Evolutionary conservation across 2,797 vertebrate species (phyloP), one percentile per base, ranked within the genome.

Genomic region (Typhlichthys subterraneus): DNA sequence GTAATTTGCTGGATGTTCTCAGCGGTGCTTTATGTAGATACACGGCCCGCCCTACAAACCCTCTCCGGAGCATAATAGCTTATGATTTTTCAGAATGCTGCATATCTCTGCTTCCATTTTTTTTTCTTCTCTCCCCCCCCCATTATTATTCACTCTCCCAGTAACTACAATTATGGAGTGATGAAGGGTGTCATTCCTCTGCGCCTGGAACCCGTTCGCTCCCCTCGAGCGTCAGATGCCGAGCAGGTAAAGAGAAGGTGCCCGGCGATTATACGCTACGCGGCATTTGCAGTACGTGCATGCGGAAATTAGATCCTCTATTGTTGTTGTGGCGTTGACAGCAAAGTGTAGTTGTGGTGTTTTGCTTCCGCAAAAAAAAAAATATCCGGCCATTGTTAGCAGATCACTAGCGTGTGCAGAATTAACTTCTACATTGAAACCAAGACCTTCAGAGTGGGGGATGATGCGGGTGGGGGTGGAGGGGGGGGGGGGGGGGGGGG

Each of bases 1-100:
- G 94, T 97, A 97, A 98, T 97, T 97, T 96, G 95, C 95, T 94
- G 90, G 92, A 93, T 94, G 94, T 95, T 96, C 94, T 97, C 94
- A 89, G 93, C 94, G 94, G 93, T 94, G 94, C 95, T 95, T 95
- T 96, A 95, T 95, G 94, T 93, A 94, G 92, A 92, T 86, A 84
- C 49, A 80, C 63, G 85, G 90, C 87, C 87, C 83, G 69, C 91
- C 90, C 89, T 76, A 76, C 83, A 72, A 84, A 77, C 87, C 92
- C 91, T 91, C 94, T 95, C 91, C 92, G 66, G 85, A 91, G 91
- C 92, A 96, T 96, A 97, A 97, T 96, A 92, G 93, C 93, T 95
- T 94, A 94, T 96, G 94, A 96, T 96, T 97, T 96, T 93, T 91
- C 93, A 94, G 95, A 95, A 94, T 94, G 82, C 61, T 17, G 51